Evolutionary conservation across 2,888 invertebrate species (phyloP), one percentile per base, ranked within the genome.

Genomic region (Eristalinus sepulchralis): DNA sequence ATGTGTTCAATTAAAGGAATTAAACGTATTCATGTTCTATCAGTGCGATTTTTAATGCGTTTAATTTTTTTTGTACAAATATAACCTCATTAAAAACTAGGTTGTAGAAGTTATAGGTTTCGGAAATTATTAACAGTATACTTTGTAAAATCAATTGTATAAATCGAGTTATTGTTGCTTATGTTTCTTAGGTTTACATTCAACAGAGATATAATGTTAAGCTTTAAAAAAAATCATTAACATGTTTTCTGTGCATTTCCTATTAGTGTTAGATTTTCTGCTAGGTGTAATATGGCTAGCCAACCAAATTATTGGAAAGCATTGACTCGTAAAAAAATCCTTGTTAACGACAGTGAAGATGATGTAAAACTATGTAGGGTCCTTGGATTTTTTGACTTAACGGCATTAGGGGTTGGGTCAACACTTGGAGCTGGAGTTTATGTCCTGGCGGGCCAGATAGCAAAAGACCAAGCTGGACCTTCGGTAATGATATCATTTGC

Each of bases 401-500:
- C 96, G 0, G 95, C 96, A 0, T 91, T 98, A 60, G 98, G 96
- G 9, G 94, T 96, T 85, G 96, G 97, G 84, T 95, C 96, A 88
- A 96, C 96, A 0, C 94, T 98, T 72, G 97, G 97, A n/a, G 96
- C 97, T 4, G 98, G 98, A 13, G 96, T 98, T 76, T 98, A 98
- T 92, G 97, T 98, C 5, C 93, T 98, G 84, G 96, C 96, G 66
- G 97, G 97, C 5, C 94, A 95, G 71, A 97, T 97, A 66, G 96
- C 97, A 0, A 94, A 95, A 90, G 94, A 94, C 83, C 93, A 94
- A 24, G 96, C 97, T 0, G 98, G 98, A 0, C 98, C 98, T 0
- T 96, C 97, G 0, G 95, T 98, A 0, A 94, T 97, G 34, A 91
- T 98, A 70, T 97, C 97, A 1, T 97, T 98, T 91, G 94, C 97